A percentile compares a stretch with the other conserved stretches of the same genome.
Conservation (phyloP, 2,797 vertebrate species). For the Furcifer pardalis region DNA sequence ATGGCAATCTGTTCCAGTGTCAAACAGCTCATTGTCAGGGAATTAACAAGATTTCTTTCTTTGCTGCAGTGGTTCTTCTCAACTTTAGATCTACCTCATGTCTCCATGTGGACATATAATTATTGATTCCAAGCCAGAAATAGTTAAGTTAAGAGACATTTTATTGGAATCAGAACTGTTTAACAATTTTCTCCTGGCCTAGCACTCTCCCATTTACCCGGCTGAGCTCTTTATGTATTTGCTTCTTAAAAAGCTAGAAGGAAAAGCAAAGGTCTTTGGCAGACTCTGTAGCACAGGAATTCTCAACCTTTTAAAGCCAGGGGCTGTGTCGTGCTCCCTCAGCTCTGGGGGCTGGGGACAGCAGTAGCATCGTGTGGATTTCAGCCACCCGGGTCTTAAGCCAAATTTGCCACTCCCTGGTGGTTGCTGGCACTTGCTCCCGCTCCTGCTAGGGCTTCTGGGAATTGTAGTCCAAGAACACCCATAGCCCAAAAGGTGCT, state of each 20-base stretch:
- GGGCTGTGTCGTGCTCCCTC: no score
- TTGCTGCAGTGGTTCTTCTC: not conserved
- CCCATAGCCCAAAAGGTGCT: no score
- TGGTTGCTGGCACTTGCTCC: no score
- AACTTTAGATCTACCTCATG: not conserved
- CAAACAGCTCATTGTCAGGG: no score
- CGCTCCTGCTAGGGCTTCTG: no score
- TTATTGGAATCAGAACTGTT: not conserved
- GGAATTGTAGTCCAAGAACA: no score
- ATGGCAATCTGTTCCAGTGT: no score
- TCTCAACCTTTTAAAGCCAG: no score
- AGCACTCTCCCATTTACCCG: not conserved
- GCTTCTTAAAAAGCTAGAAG: not conserved
- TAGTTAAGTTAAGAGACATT: not conserved
- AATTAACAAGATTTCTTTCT: not conserved
- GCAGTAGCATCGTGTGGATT: no score
- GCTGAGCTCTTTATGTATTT: not conserved
- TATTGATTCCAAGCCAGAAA: not conserved
- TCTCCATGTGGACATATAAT: not conserved
- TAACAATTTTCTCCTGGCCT: not conserved
- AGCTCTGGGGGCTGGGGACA: no score
- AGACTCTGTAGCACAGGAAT: not conserved
- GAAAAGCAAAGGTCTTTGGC: not conserved
- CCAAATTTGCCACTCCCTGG: no score
- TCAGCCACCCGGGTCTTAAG: no score